These are phyloP conservation scores for Amphimedon queenslandica DNA, from an alignment of 37 sponge, comb jelly and placozoan genomes.

Conservation along the genomic window DNA sequence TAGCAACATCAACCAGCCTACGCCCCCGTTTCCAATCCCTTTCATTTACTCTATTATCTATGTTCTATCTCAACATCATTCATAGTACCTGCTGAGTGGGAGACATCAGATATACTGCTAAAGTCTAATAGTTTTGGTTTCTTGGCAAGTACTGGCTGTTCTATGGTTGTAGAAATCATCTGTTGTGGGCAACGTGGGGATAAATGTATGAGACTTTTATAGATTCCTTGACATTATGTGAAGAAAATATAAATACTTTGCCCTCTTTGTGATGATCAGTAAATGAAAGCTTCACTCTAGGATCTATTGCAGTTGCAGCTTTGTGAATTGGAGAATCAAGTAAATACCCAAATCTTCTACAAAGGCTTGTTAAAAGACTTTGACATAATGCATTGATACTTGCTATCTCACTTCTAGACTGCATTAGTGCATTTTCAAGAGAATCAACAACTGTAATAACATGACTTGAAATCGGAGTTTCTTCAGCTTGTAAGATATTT, in stretches of 20 bases:
- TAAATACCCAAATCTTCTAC: neutral
- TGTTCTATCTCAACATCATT: too few relatives aligned
- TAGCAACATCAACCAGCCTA: too few relatives aligned
- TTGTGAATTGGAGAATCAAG: neutral
- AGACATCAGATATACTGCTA: too few relatives aligned
- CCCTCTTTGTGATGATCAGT: neutral
- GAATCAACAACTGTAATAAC: constrained; percentile 11
- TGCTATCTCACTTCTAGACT: neutral
- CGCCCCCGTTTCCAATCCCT: too few relatives aligned
- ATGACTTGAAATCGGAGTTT: neutral
- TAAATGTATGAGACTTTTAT: too few relatives aligned
- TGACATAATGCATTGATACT: constrained; percentile 10
- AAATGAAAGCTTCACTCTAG: neutral
- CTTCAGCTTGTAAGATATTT: constrained; percentile 6
- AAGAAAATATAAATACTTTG: neutral
- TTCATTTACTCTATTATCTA: too few relatives aligned
- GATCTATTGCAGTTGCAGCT: constrained; percentile 13
- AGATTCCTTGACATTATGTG: neutral
- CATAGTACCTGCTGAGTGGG: too few relatives aligned
- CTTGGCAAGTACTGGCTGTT: too few relatives aligned
- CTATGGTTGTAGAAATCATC: too few relatives aligned
- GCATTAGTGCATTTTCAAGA: constrained; percentile 8
- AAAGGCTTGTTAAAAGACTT: constrained; percentile 5
- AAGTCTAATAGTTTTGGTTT: too few relatives aligned
- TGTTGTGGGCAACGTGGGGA: too few relatives aligned